phyloP scores from a whole-genome alignment of 2,113 vertebrate species.

The Peromyscus leucopus region DNA sequence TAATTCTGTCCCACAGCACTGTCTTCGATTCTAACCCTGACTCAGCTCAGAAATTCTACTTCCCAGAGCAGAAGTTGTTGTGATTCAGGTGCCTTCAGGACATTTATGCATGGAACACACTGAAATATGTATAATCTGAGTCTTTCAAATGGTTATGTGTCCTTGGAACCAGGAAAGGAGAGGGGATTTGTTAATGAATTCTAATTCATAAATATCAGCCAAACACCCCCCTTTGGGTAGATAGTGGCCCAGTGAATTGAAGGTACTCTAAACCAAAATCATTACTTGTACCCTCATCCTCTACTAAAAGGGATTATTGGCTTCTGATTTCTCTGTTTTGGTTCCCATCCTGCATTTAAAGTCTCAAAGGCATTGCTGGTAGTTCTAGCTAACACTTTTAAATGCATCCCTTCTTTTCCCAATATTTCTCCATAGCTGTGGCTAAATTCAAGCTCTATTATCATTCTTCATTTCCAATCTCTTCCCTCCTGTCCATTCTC shows the following conservation, averaged over 20 bases:
- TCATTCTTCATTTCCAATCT: not conserved
- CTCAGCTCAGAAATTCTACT: not conserved
- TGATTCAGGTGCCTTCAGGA: not conserved
- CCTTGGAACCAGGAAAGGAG: not conserved
- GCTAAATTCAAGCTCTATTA: constrained; percentile 31
- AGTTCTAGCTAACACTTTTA: constrained; percentile 7
- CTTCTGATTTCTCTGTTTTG: not conserved
- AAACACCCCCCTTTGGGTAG: not conserved
- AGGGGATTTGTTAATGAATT: not conserved
- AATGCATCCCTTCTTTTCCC: constrained; percentile 27
- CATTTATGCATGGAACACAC: not conserved
- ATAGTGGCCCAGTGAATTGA: constrained; percentile 20
- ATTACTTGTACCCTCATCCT: not conserved
- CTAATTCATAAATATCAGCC: constrained; percentile 32
- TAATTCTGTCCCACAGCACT: not conserved
- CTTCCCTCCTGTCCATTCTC: constrained; percentile 21
- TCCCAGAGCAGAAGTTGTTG: not conserved
- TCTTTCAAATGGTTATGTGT: constrained; percentile 45
- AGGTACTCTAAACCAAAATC: constrained; percentile 27
- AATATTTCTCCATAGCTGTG: constrained; percentile 56
- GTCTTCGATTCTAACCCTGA: not conserved
- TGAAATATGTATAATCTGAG: not conserved
- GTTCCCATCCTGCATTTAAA: not conserved
- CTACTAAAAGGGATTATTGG: not conserved
- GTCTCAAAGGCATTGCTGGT: not conserved